phyloP scores from a whole-genome alignment of 2,797 vertebrate genomes.

The Muscicapa striata region DNA sequence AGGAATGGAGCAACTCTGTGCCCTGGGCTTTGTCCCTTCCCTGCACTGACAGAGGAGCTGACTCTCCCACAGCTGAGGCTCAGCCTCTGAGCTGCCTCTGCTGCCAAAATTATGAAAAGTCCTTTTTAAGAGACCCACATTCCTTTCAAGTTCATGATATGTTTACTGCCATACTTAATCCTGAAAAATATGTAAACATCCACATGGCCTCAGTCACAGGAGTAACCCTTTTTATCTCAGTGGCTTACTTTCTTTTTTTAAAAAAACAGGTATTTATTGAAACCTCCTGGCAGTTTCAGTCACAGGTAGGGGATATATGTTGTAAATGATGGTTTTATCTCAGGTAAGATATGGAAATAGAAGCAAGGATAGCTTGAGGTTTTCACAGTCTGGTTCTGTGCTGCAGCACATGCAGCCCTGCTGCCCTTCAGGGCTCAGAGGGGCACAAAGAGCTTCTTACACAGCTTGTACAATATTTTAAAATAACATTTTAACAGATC shows the following conservation, averaged over 20 bases:
- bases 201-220: neutral
- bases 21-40: neutral
- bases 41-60: neutral
- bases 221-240: neutral
- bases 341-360: neutral
- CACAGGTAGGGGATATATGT: neutral
- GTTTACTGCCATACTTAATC: neutral
- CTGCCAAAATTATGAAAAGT: neutral
- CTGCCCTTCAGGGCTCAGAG: neutral
- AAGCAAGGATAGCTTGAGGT: neutral
- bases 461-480: neutral
- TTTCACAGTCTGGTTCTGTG: neutral
- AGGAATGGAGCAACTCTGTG: neutral
- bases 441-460: neutral
- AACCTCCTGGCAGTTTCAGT: neutral
- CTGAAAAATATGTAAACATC: neutral
- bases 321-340: neutral
- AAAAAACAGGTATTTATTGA: neutral
- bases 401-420: neutral
- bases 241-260: neutral
- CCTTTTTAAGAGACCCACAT: neutral
- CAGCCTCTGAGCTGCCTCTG: neutral
- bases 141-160: neutral
- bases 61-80: neutral
- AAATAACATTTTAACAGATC: neutral